Evolutionary conservation across 2,113 vertebrate species (phyloP).

Genomic region (Tychaedon coryphoeus): DNA sequence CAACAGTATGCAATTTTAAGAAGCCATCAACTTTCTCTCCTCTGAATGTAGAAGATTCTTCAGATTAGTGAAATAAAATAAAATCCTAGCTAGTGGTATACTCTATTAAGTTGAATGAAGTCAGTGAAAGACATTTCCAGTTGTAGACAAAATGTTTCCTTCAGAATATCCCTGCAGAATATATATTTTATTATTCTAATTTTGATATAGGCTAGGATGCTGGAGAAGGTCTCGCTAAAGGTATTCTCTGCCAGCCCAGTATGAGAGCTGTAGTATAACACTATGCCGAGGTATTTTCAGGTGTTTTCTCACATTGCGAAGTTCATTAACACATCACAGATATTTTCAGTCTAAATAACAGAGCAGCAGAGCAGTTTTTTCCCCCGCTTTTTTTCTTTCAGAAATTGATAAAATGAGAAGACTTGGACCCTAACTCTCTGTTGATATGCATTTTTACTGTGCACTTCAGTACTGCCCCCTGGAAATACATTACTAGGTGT

Average conservation of each 20-base stretch:
- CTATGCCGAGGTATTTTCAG: not conserved
- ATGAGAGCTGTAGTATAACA: not conserved
- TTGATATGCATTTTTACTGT: not conserved
- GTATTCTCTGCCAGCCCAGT: not conserved
- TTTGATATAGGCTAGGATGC: not conserved
- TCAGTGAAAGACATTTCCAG: not conserved
- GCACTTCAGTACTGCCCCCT: not conserved
- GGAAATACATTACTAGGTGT: not conserved
- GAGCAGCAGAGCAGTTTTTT: fast-evolving
- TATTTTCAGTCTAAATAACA: not conserved
- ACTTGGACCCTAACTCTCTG: not conserved
- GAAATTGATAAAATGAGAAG: not conserved
- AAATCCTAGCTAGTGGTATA: not conserved
- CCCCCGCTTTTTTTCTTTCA: not conserved
- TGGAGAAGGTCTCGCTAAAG: not conserved
- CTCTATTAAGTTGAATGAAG: slow-evolving; percentile 23
- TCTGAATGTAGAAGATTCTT: slow-evolving; percentile 21
- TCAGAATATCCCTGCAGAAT: not conserved
- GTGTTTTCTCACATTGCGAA: not conserved
- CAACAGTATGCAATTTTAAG: slow-evolving; percentile 68
- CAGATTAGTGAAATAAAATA: slow-evolving; percentile 60
- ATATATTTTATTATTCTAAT: not conserved
- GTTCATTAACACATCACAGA: not conserved
- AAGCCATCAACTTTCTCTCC: slow-evolving; percentile 9
- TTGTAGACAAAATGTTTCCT: not conserved